phyloP scores from a whole-genome alignment of 1,140 invertebrate species.

The Holcopasites calliopsidis region DNA sequence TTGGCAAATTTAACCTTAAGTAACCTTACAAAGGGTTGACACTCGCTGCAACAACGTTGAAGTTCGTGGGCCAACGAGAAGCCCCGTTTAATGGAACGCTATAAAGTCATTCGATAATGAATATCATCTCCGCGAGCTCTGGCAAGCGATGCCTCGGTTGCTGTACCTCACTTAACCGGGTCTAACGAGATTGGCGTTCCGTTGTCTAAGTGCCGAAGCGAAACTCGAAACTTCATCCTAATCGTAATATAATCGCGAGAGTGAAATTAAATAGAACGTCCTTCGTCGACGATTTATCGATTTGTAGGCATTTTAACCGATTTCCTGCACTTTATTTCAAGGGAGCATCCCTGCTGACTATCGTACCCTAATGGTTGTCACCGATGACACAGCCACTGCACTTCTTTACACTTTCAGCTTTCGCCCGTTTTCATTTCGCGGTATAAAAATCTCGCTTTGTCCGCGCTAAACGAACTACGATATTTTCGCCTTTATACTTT shows the following conservation, averaged over 20 bases:
- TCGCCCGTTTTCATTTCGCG: neutral
- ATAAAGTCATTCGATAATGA: slow-evolving; percentile 20
- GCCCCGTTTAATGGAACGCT: slow-evolving; percentile 22
- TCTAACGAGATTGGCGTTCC: neutral
- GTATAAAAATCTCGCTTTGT: neutral
- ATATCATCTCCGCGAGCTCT: neutral
- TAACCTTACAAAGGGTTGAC: neutral
- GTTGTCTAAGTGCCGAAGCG: too few relatives aligned
- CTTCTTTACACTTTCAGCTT: too few relatives aligned
- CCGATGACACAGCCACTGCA: too few relatives aligned
- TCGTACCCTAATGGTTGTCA: too few relatives aligned
- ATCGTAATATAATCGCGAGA: neutral
- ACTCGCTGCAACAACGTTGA: slow-evolving; percentile 8
- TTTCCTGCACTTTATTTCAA: neutral
- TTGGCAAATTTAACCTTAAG: too few relatives aligned
- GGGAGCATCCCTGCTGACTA: neutral
- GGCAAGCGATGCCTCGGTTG: neutral
- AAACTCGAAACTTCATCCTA: neutral
- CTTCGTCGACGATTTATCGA: neutral
- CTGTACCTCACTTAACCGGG: neutral
- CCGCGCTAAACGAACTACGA: neutral
- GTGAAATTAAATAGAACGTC: neutral
- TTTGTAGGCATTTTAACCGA: neutral
- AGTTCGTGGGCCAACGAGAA: neutral
- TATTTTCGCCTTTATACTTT: neutral